Base-by-base conservation (phyloP, 1,140 invertebrate genomes). In the Trypoxylus dichotomus region DNA sequence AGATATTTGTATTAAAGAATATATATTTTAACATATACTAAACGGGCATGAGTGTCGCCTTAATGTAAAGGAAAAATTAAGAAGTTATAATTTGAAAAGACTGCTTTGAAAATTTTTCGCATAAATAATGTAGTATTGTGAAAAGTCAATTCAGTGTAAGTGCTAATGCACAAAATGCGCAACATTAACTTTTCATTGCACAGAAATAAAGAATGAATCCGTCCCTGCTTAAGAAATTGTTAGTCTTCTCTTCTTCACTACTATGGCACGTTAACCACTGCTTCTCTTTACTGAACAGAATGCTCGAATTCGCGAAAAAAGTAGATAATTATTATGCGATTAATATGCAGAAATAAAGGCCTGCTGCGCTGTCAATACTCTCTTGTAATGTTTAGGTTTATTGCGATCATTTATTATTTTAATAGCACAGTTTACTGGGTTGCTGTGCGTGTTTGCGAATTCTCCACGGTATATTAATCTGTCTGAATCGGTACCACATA, bases 341-440 rank as follows among this genome's bases (percentile, higher is more conserved):
- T 83, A 83, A 83, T 83, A 83, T 83, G 81, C 80, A 81, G 82
- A 81, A 83, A 83, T 81, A 80, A 82, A 79, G 77, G 68, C 83
- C 81, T 76, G 83, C 82, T 82, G 83, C 58, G 82, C 80, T 83
- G 81, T 83, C 83, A 82, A 82, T 83, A 81, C 83, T 80, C 80
- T 80, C 81, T 79, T 82, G 82, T 83, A 83, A 83, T 83, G 79
- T 78, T 82, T 83, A 83, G 82, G 78, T 83, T 83, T 83, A 83
- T 83, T 80, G 82, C 79, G 79, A 80, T 80, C 83, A 79, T 83
- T 83, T 83, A 81, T 83, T 83, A 83, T 83, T 83, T 83, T 83
- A 83, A 83, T 83, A 81, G 83, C 79, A 76, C 80, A 83, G 78
- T 83, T 83, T 83, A 82, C 81, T 79, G 76, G 78, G 77, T 15